Evolutionary conservation across 2,797 vertebrate species (phyloP).

Genomic region (Alauda arvensis): DNA sequence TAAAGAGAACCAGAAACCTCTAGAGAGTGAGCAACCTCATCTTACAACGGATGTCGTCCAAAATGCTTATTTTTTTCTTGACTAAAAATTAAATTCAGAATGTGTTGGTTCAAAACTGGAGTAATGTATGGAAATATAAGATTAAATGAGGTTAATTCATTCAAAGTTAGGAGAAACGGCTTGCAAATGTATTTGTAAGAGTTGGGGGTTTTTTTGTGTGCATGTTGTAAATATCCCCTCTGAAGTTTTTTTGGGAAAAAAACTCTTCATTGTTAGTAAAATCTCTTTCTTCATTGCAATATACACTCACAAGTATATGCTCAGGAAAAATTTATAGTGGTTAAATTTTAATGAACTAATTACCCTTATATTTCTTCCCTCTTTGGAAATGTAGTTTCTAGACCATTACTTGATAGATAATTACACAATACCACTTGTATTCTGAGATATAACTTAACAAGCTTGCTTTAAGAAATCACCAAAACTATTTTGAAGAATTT

Average conservation of each 20-base stretch:
- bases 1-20: neutral
- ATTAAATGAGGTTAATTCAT: neutral
- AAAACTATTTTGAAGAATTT: neutral
- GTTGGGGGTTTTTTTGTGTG: rapidly evolving
- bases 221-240: neutral
- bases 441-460: neutral
- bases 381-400: neutral
- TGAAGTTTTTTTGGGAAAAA: neutral
- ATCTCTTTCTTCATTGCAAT: neutral
- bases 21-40: neutral
- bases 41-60: neutral
- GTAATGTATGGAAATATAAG: neutral
- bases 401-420: neutral
- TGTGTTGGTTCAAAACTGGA: neutral
- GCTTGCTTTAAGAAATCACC: neutral
- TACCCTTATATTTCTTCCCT: neutral
- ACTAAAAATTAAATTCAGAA: neutral
- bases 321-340: neutral
- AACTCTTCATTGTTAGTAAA: neutral
- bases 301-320: neutral
- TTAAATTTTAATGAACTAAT: neutral
- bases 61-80: neutral
- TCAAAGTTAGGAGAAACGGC: no score
- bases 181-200: no score
- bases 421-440: neutral